Evolutionary conservation across 2,888 invertebrate species (phyloP), one percentile per base, ranked within the genome.

Genomic region (Vesta saturnalis): DNA sequence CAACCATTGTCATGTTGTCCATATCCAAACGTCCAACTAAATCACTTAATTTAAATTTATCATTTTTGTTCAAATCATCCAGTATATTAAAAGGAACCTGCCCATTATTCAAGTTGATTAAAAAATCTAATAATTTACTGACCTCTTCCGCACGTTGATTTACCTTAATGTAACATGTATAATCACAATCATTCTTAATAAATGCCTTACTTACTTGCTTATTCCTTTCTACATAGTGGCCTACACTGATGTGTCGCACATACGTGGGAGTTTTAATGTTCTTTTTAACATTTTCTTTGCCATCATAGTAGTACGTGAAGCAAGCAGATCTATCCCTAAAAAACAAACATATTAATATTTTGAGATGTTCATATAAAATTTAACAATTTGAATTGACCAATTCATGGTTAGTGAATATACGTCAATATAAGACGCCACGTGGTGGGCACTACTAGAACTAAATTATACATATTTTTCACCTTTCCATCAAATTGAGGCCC

Each of bases 61-160:
- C 65, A 12, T 75, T 60, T 1, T 72, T 65, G 12, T 77, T 78
- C 0, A 79, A 70, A 65, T 82, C 78, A 63, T 84, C 82, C 61
- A 88, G 76, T 21, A 87, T 80, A 77, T 88, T 88, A 59, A 84
- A 77, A 1, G 86, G 81, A 35, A 83, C 80, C 10, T 76, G 74
- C 0, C 89, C 89, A 0, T 80, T 76, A 70, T 89, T 86, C 35
- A 89, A 78, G 12, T 83, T 77, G 30, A 83, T 79, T 55, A 89
- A 74, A 55, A 87, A 81, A 73, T 88, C 85, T 15, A 89, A 72
- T 0, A 85, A 79, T 70, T 82, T 82, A n/a, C 78, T 79, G 70
- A 87, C 86, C 78, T 90, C 89, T 0, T 82, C 79, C 1, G 85
- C 84, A 71, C 89, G 79, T 8, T 83, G 76, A 69, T 85, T 81